A percentile compares a stretch with the other conserved stretches of the same genome.
Evolutionary conservation across 2,113 vertebrate species (phyloP).

Genomic region (Gracilinanus agilis): DNA sequence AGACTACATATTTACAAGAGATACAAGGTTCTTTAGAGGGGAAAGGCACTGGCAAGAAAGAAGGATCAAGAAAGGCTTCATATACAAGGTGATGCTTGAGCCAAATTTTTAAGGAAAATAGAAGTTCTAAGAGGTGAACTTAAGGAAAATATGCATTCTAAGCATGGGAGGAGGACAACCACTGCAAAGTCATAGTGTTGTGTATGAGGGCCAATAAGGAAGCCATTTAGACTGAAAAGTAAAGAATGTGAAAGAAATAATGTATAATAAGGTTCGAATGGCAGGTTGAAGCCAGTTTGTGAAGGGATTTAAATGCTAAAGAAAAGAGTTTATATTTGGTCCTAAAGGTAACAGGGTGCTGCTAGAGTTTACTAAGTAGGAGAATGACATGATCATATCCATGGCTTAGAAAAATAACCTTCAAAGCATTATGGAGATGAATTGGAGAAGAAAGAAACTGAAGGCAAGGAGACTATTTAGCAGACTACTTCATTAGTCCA

Average conservation of each 20-base stretch:
- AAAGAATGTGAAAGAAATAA: neutral
- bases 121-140: neutral
- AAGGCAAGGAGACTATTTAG: neutral
- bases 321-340: neutral
- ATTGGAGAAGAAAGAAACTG: neutral
- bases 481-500: too few relatives aligned
- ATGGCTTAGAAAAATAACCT: neutral
- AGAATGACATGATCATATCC: neutral
- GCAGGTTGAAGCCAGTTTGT: neutral
- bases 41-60: neutral
- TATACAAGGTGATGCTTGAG: too few relatives aligned
- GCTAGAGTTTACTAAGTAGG: neutral
- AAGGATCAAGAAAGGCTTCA: too few relatives aligned
- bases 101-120: too few relatives aligned
- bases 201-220: neutral
- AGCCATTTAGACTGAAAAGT: neutral
- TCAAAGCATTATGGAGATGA: neutral
- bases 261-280: neutral
- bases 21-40: neutral
- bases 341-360: neutral
- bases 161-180: too few relatives aligned
- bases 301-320: neutral
- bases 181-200: neutral
- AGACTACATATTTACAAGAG: neutral
- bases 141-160: neutral